Evolutionary conservation across 2,888 invertebrate genomes (phyloP).

Genomic region (Fissipunctia ypsillon): DNA sequence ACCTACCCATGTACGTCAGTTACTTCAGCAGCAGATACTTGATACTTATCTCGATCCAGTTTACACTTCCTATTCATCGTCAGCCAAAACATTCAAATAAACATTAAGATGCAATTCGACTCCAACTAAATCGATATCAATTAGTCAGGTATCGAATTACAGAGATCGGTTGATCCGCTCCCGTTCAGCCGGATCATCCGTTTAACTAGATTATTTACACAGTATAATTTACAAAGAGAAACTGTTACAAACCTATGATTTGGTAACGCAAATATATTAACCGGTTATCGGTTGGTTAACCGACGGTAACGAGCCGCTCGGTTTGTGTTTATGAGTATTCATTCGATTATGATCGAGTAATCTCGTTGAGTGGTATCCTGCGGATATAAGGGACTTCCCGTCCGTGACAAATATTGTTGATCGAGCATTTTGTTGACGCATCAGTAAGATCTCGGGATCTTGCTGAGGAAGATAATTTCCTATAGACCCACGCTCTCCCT

Average conservation of each 20-base stretch:
- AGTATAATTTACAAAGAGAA: slow-evolving; percentile 66
- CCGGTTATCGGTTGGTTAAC: slow-evolving; percentile 40
- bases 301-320: slow-evolving; percentile 24
- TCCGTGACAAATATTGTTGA: slow-evolving; percentile 26
- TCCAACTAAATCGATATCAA: slow-evolving; percentile 58
- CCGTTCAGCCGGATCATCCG: slow-evolving; percentile 55
- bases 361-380: slow-evolving; percentile 41
- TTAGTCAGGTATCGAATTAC: slow-evolving; percentile 62
- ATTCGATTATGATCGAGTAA: slow-evolving; percentile 55
- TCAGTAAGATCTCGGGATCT: slow-evolving; percentile 5
- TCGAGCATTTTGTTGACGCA: slow-evolving; percentile 12
- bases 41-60: not conserved
- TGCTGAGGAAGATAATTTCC: not conserved
- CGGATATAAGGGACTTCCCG: slow-evolving; percentile 10
- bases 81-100: slow-evolving; percentile 39
- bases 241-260: slow-evolving; percentile 53
- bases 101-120: slow-evolving; percentile 47
- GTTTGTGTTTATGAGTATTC: slow-evolving; percentile 37
- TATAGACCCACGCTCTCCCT: not conserved
- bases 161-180: slow-evolving; percentile 45
- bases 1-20: no score
- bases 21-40: not conserved
- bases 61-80: not conserved
- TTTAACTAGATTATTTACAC: slow-evolving; percentile 60
- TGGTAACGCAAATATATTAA: slow-evolving; percentile 43